A percentile compares a stretch with the other conserved stretches of the same genome.
phyloP scores from a whole-genome alignment of 2,113 vertebrate species.

The Phyllostomus hastatus region DNA sequence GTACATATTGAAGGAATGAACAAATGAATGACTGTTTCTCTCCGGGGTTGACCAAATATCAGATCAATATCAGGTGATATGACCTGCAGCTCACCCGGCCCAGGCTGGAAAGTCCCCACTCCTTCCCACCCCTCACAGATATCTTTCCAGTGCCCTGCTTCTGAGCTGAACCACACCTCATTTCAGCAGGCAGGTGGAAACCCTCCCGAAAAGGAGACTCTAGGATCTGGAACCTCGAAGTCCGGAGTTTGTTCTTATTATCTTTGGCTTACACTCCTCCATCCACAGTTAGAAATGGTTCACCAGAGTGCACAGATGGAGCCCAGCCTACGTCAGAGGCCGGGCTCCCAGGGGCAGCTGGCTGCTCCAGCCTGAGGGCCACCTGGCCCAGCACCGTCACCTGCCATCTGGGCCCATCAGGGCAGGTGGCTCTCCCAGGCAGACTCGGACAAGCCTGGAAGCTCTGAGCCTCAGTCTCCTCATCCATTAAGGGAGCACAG shows the following conservation, averaged over 20 bases:
- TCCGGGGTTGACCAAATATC: not conserved
- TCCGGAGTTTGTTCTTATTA: not conserved
- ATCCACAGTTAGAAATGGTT: not conserved
- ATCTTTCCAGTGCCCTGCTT: not conserved
- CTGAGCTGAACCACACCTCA: not conserved
- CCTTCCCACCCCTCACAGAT: accelerated
- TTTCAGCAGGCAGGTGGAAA: not conserved
- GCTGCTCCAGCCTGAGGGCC: not conserved
- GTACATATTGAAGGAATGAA: not conserved
- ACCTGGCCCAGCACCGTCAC: not conserved
- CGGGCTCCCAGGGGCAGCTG: not conserved
- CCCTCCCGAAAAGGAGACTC: not conserved
- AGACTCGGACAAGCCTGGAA: not conserved
- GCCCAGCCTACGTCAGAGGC: not conserved
- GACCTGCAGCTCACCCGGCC: not conserved
- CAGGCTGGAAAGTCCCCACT: not conserved
- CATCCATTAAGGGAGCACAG: not conserved
- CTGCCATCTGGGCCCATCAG: not conserved
- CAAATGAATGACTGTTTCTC: too few species aligned
- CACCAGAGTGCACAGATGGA: too few species aligned
- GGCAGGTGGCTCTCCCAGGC: not conserved
- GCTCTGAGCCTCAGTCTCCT: not conserved
- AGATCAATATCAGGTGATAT: not conserved
- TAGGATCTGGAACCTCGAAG: not conserved
- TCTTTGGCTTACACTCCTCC: not conserved